Conservation (phyloP, 2,797 vertebrate genomes). For the Tympanoctomys barrerae region DNA sequence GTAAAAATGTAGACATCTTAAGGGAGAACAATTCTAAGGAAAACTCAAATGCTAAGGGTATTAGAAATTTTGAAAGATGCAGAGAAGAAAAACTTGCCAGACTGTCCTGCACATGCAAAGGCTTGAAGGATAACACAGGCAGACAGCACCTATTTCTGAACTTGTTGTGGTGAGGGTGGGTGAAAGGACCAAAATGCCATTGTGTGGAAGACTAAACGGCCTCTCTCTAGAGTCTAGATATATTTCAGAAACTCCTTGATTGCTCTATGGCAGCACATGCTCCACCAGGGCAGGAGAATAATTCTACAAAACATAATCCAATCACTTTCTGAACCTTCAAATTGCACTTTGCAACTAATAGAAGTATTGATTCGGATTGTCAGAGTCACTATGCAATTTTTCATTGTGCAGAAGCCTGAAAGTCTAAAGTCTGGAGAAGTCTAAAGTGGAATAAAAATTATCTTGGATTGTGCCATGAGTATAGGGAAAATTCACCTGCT, state of each 20-base stretch:
- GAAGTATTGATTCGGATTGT: slow-evolving; percentile 66
- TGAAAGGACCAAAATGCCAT: neutral
- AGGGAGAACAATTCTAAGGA: slow-evolving; percentile 40
- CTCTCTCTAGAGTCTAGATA: slow-evolving; percentile 24
- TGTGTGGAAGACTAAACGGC: slow-evolving; percentile 17
- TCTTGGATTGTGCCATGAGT: neutral
- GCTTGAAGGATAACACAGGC: slow-evolving; percentile 15
- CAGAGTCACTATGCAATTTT: slow-evolving; percentile 53
- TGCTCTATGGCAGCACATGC: neutral
- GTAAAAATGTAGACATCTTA: slow-evolving; percentile 63
- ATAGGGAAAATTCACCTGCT: neutral
- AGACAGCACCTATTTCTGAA: neutral
- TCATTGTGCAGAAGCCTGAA: slow-evolving; percentile 6
- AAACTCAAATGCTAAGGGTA: slow-evolving; percentile 63
- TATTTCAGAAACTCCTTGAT: neutral
- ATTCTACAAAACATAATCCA: slow-evolving; percentile 55
- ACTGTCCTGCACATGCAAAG: slow-evolving; percentile 45
- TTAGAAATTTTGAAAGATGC: slow-evolving; percentile 55
- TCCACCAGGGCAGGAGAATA: neutral
- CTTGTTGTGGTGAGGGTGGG: neutral
- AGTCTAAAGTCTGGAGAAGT: neutral
- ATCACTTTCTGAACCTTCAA: slow-evolving; percentile 63
- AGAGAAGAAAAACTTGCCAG: slow-evolving; percentile 65
- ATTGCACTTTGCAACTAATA: slow-evolving; percentile 72
- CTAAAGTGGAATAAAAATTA: slow-evolving; percentile 39